These are phyloP conservation scores for Timandra comae DNA, from an alignment of 2,888 invertebrate genomes.

Conservation along the genomic window DNA sequence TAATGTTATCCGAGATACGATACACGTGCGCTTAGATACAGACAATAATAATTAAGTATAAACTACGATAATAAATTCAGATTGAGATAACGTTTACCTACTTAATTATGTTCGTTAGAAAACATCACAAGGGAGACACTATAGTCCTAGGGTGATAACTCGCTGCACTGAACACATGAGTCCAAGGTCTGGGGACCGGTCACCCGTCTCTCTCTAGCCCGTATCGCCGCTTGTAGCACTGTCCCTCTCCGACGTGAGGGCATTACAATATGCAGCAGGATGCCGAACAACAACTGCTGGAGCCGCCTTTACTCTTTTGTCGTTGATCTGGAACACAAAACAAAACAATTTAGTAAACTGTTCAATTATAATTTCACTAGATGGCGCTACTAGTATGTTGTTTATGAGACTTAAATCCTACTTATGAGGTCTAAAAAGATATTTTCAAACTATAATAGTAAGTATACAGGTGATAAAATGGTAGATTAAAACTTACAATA, in stretches of 20 bases:
- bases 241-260: slow-evolving; percentile 32
- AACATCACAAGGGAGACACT: slow-evolving; percentile 49
- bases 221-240: slow-evolving; percentile 32
- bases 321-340: slow-evolving; percentile 87
- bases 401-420: too few relatives aligned
- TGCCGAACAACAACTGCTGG: slow-evolving; percentile 95
- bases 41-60: slow-evolving; percentile 7
- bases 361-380: background rate
- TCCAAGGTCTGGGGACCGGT: slow-evolving; percentile 44
- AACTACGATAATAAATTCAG: too few relatives aligned
- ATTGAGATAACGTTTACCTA: slow-evolving; percentile 18
- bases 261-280: slow-evolving; percentile 95
- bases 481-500: slow-evolving; percentile 31
- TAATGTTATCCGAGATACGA: background rate
- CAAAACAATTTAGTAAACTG: slow-evolving; percentile 10
- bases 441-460: too few relatives aligned
- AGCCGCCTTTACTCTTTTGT: slow-evolving; percentile 96
- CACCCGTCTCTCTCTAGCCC: slow-evolving; percentile 40
- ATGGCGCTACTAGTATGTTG: background rate
- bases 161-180: slow-evolving; percentile 66
- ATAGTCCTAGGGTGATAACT: slow-evolving; percentile 43
- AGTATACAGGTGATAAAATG: background rate
- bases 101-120: slow-evolving; percentile 37
- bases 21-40: slow-evolving; percentile 3
- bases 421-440: too few relatives aligned